Conservation (phyloP, 1,140 invertebrate species). For the Ptiloglossa arizonensis region DNA sequence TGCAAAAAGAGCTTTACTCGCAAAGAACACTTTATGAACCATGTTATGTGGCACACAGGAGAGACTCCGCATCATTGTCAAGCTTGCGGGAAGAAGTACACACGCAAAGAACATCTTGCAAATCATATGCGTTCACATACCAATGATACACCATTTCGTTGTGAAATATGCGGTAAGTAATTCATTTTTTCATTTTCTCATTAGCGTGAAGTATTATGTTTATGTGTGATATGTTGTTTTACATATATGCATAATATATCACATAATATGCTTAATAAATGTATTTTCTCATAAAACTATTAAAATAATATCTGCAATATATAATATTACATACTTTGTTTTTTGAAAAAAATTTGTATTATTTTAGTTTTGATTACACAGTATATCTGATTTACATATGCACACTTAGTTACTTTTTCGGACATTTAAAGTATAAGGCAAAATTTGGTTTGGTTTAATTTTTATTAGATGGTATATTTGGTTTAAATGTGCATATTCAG, state of each 20-base stretch:
- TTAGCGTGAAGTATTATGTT: not conserved
- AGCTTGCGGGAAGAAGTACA: slow-evolving; percentile 90
- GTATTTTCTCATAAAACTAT: not conserved
- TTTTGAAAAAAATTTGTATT: no score
- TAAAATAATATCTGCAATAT: not conserved
- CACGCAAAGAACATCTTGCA: slow-evolving; percentile 88
- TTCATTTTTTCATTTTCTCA: not conserved
- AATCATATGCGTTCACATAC: slow-evolving; percentile 91
- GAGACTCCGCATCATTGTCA: slow-evolving; percentile 89
- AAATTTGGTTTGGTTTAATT: no score
- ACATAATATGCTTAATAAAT: not conserved
- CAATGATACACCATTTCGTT: slow-evolving; percentile 90
- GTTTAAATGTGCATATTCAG: no score
- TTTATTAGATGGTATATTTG: no score
- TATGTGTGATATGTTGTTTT: not conserved
- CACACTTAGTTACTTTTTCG: no score
- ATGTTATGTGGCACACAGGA: slow-evolving; percentile 86
- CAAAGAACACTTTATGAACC: slow-evolving; percentile 87
- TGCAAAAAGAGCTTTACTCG: slow-evolving; percentile 87
- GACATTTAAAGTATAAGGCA: no score
- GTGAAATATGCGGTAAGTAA: slow-evolving; percentile 89
- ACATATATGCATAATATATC: not conserved
- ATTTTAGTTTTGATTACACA: no score
- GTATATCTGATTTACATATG: no score
- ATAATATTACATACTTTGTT: not conserved